These are phyloP conservation scores for Sander lucioperca DNA, from an alignment of 2,113 vertebrate genomes.

Conservation along the genomic window DNA sequence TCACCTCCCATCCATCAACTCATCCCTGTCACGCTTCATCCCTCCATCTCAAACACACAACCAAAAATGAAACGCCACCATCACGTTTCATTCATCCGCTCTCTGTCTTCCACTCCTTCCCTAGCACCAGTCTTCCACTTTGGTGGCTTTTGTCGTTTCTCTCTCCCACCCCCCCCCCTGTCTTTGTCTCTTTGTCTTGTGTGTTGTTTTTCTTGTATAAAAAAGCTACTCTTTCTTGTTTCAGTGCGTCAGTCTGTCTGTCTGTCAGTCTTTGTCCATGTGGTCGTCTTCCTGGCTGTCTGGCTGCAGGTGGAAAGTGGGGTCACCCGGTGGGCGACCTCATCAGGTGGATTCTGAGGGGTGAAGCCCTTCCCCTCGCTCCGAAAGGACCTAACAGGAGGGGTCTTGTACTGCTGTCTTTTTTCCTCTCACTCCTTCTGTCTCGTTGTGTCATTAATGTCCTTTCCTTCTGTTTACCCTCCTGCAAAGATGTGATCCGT, in stretches of 20 bases:
- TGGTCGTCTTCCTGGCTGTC: constrained; percentile 73
- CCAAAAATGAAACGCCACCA: constrained; percentile 62
- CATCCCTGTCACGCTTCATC: constrained; percentile 56
- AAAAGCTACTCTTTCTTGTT: constrained; percentile 85
- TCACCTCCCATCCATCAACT: constrained; percentile 61
- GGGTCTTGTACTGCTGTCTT: constrained; percentile 74
- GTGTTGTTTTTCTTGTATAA: constrained; percentile 76
- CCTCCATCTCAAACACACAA: constrained; percentile 54
- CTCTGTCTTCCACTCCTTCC: constrained; percentile 52
- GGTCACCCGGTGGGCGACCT: constrained; percentile 78
- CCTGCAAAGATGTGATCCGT: constrained; percentile 63
- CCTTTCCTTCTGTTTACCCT: constrained; percentile 56
- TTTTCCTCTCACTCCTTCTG: constrained; percentile 41
- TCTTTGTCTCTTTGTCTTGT: constrained; percentile 68
- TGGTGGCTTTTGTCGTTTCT: constrained; percentile 47
- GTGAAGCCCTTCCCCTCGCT: constrained; percentile 56
- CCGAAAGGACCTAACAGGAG: constrained; percentile 73
- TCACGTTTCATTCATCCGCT: constrained; percentile 77
- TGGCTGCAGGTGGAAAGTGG: constrained; percentile 71
- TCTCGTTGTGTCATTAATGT: constrained; percentile 66
- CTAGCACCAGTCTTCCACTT: constrained; percentile 71
- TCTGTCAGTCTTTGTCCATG: constrained; percentile 83
- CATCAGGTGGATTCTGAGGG: constrained; percentile 73
- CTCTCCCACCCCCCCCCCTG: constrained; percentile 34
- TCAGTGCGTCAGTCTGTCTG: constrained; percentile 83